phyloP scores from a whole-genome alignment of 2,797 vertebrate species.

The Sternarchorhynchus goeldii region DNA sequence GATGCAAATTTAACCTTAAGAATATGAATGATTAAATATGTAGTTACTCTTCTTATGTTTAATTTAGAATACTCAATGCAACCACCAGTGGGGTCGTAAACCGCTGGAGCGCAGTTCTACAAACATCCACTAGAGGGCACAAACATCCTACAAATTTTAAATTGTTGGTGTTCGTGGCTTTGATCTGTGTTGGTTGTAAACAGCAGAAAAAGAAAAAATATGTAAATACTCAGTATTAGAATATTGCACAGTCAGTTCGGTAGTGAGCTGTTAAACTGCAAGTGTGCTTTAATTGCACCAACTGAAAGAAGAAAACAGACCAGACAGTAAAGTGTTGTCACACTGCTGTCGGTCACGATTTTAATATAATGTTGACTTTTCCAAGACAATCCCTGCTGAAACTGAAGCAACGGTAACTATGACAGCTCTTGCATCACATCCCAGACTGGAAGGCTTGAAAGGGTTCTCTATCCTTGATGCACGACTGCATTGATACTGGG shows the following conservation, averaged over 20 bases:
- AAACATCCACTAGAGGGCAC: conserved; percentile 23
- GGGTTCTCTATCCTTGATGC: conserved; percentile 17
- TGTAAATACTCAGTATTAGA: neutral
- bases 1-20: no score
- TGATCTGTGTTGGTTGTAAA: neutral
- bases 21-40: no score
- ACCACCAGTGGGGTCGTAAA: neutral
- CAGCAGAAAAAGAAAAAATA: neutral
- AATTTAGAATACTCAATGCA: no score
- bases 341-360: neutral
- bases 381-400: neutral
- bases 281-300: conserved; percentile 4
- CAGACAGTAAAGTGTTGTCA: neutral
- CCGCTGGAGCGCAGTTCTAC: neutral
- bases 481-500: neutral
- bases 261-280: neutral
- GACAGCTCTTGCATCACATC: conserved; percentile 18
- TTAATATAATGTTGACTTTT: neutral
- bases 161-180: neutral
- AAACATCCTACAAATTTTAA: neutral
- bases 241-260: neutral
- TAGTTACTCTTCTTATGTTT: no score
- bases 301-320: neutral
- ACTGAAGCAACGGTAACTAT: neutral
- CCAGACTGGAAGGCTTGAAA: neutral